phyloP scores from a whole-genome alignment of 2,113 vertebrate species.

The Eurystomus gularis region DNA sequence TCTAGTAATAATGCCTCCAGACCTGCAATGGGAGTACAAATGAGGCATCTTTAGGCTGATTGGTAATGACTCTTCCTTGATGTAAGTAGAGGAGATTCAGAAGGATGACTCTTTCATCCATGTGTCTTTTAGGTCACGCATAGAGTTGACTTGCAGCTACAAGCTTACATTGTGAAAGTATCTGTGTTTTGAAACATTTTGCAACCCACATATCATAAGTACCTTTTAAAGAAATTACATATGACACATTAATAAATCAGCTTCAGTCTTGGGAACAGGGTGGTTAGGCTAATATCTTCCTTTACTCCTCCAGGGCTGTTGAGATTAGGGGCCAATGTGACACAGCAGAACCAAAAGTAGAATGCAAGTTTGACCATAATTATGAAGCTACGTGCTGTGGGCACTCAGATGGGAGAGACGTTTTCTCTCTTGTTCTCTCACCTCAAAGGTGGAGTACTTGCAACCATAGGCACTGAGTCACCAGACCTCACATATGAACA shows the following conservation, averaged over 20 bases:
- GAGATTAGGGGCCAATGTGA: not conserved
- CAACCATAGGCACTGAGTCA: not conserved
- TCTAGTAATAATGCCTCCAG: not conserved
- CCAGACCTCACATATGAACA: not conserved
- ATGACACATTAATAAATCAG: not conserved
- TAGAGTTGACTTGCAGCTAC: not conserved
- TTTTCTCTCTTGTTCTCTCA: not conserved
- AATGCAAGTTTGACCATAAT: not conserved
- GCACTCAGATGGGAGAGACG: not conserved
- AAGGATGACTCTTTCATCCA: not conserved
- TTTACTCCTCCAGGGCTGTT: not conserved
- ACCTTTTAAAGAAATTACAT: not conserved
- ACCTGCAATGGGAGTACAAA: not conserved
- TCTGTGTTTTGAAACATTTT: not conserved
- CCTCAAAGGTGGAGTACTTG: not conserved
- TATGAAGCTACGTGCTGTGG: not conserved
- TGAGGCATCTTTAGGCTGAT: not conserved
- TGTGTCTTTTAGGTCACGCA: rapidly evolving
- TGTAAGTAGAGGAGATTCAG: not conserved
- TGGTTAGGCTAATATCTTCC: not conserved
- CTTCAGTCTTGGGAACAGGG: not conserved
- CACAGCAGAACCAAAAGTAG: not conserved
- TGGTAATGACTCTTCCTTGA: not conserved
- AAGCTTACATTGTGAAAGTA: not conserved
- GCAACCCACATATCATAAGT: not conserved